Conservation (phyloP, 2,888 invertebrate species). For the Girardia tigrina region DNA sequence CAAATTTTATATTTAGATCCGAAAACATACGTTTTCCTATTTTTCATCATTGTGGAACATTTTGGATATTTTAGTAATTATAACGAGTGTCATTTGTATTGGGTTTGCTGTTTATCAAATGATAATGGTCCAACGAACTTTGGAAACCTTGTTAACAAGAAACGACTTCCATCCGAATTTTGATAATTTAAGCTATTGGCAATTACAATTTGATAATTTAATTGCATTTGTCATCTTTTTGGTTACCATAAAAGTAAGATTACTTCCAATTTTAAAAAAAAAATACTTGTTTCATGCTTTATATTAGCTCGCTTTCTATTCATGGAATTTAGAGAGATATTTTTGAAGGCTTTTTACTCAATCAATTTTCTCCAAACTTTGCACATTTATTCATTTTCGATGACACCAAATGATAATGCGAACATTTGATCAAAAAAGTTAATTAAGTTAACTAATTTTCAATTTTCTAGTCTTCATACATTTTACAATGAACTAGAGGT, state of each 20-base stretch:
- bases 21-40: constrained; percentile 50
- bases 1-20: constrained; percentile 49
- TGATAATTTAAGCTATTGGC: constrained; percentile 56
- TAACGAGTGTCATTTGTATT: constrained; percentile 52
- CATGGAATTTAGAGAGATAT: no score
- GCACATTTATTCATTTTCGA: no score
- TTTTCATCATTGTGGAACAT: constrained; percentile 58
- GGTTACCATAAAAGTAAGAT: constrained; percentile 59
- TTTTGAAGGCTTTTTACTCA: no score
- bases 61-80: constrained; percentile 57
- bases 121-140: constrained; percentile 46
- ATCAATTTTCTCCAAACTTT: no score
- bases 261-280: no score
- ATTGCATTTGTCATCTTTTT: constrained; percentile 59
- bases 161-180: constrained; percentile 55
- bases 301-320: no score
- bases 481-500: no score
- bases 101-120: constrained; percentile 53
- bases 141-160: constrained; percentile 49
- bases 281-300: no score
- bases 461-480: no score
- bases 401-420: no score
- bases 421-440: no score
- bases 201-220: constrained; percentile 55
- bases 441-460: no score